These are phyloP conservation scores for Acronicta leporina DNA, from an alignment of 2,888 invertebrate species.

Conservation along the genomic window DNA sequence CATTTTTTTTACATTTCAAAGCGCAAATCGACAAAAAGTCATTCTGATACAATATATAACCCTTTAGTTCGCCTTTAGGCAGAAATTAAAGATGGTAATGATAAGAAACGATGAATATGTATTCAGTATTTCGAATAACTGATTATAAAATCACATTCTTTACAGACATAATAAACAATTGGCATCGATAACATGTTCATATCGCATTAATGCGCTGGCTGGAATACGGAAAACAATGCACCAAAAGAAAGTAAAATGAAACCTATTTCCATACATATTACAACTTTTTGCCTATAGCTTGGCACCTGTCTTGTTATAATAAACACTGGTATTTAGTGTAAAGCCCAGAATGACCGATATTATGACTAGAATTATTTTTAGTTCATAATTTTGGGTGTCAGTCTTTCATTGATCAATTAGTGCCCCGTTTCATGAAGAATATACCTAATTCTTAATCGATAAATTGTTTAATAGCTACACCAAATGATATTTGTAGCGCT, in stretches of 20 bases:
- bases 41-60: constrained; percentile 26
- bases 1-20: constrained; percentile 16
- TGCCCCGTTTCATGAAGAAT: no score
- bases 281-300: neutral
- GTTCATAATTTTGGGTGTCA: no score
- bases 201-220: constrained; percentile 51
- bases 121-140: constrained; percentile 46
- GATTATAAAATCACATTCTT: constrained; percentile 49
- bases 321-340: no score
- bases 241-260: constrained; percentile 28
- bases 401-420: no score
- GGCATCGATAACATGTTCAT: constrained; percentile 32
- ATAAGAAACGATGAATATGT: constrained; percentile 47
- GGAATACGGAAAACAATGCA: constrained; percentile 35
- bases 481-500: neutral
- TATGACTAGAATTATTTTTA: no score
- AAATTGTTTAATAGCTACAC: no score
- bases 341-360: no score
- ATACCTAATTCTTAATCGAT: no score
- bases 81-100: constrained; percentile 46
- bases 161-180: constrained; percentile 52
- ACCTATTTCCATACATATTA: constrained; percentile 2
- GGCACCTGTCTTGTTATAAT: no score
- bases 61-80: constrained; percentile 29
- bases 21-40: constrained; percentile 29